These are phyloP conservation scores for Malurus cyaneus DNA, from an alignment of 2,113 vertebrate species.

Conservation along the genomic window DNA sequence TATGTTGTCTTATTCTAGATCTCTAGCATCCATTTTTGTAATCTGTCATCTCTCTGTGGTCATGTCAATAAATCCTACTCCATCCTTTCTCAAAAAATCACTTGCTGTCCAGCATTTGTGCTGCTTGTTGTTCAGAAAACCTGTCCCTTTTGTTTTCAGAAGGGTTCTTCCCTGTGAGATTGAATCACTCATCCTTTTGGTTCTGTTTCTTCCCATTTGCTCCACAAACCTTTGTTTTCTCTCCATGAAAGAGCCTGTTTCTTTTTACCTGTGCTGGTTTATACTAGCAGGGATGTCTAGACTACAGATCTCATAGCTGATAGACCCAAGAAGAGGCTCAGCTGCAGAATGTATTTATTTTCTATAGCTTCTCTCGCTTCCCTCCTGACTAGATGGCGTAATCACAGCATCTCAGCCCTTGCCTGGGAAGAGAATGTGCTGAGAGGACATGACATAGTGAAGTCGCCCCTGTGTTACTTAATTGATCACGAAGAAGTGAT, in stretches of 20 bases:
- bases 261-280: constrained; percentile 5
- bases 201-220: neutral
- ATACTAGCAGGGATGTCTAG: constrained; percentile 12
- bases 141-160: neutral
- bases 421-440: constrained; percentile 46
- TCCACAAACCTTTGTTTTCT: neutral
- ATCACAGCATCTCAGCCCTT: constrained; percentile 44
- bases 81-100: neutral
- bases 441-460: constrained; percentile 41
- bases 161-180: neutral
- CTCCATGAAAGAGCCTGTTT: neutral
- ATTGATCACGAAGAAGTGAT: neutral
- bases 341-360: constrained; percentile 34
- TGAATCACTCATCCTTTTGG: neutral
- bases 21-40: neutral
- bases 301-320: neutral
- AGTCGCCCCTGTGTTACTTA: constrained; percentile 37
- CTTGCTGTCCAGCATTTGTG: neutral
- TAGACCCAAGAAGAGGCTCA: neutral
- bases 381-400: neutral
- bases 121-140: neutral
- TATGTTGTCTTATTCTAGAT: neutral
- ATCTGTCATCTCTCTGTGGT: neutral
- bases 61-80: neutral
- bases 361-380: neutral